Percentiles rank a stretch among this genome's conserved stretches.
These are phyloP conservation scores for Hylomyscus alleni DNA, from an alignment of 2,797 vertebrate genomes.

Conservation along the genomic window DNA sequence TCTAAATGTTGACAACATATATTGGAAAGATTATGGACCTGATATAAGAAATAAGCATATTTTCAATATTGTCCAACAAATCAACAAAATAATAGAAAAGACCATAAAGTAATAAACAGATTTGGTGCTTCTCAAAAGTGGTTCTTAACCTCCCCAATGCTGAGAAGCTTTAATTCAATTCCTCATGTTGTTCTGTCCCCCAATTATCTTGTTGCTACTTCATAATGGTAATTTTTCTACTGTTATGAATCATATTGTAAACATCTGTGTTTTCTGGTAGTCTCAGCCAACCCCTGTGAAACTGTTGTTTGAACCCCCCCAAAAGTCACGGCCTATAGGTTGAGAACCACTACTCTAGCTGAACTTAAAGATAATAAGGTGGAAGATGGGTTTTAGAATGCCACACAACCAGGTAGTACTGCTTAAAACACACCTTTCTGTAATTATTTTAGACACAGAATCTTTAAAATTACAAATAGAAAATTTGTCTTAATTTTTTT, in stretches of 20 bases:
- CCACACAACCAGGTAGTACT: neutral
- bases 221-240: neutral
- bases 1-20: constrained; percentile 28
- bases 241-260: neutral
- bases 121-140: neutral
- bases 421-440: constrained; percentile 5
- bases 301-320: neutral
- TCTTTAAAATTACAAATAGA: constrained; percentile 17
- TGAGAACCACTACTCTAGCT: neutral
- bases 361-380: neutral
- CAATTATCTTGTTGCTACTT: neutral
- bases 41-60: constrained; percentile 28
- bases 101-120: neutral
- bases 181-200: neutral
- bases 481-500: constrained; percentile 18
- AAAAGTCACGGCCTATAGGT: neutral
- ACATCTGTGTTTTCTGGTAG: neutral
- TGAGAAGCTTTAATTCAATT: neutral
- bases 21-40: constrained; percentile 12
- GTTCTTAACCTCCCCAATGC: neutral
- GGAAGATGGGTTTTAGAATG: constrained; percentile 22
- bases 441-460: neutral
- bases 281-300: neutral
- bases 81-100: constrained; percentile 4
- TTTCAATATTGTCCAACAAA: constrained; percentile 51